These are phyloP conservation scores for Callithrix jacchus DNA, from an alignment of 2,113 vertebrate genomes.

Conservation along the genomic window DNA sequence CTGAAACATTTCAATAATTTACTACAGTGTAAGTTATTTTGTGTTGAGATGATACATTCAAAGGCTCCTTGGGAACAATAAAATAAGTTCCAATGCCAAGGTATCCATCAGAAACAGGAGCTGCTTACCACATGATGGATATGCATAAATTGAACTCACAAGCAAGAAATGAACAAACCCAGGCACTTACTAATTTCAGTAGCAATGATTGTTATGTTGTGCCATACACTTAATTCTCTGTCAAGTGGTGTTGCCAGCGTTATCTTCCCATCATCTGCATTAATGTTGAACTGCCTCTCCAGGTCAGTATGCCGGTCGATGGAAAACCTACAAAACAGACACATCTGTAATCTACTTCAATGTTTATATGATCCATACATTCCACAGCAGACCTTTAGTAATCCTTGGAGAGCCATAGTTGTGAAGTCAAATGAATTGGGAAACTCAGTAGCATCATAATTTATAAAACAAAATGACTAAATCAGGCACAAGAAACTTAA, in stretches of 20 bases:
- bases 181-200: constrained; percentile 95
- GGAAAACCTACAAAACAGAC: constrained; percentile 92
- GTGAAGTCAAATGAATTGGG: constrained; percentile 75
- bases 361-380: constrained; percentile 58
- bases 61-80: not conserved
- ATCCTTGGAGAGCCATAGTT: constrained; percentile 68
- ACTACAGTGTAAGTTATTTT: not conserved
- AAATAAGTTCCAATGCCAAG: not conserved
- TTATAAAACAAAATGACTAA: constrained; percentile 81
- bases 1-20: not conserved
- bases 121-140: not conserved
- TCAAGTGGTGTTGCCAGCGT: constrained; percentile 95
- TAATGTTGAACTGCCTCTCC: constrained; percentile 98
- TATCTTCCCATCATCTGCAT: constrained; percentile 96
- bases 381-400: constrained; percentile 64
- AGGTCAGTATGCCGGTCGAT: constrained; percentile 99
- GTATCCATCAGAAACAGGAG: not conserved
- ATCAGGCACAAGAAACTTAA: constrained; percentile 80
- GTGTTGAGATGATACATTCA: not conserved
- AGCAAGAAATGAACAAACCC: not conserved
- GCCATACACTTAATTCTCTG: constrained; percentile 95
- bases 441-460: constrained; percentile 75
- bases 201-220: constrained; percentile 98
- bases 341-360: constrained; percentile 76
- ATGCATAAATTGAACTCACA: not conserved